Conservation (phyloP, 1,140 invertebrate genomes). For the Colletes gigas region DNA sequence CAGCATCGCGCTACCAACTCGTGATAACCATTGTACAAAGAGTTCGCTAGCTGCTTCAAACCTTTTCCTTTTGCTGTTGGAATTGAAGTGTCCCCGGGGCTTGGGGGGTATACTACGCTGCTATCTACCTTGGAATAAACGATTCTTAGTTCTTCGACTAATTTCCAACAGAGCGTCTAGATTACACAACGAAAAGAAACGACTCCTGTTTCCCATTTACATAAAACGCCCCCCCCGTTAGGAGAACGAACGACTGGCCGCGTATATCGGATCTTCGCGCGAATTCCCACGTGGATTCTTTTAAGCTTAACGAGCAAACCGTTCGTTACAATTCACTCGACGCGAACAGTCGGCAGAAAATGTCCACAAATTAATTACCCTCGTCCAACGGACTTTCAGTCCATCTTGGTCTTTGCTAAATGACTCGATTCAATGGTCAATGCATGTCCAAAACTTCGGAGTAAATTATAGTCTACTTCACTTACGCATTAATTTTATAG, state of each 20-base stretch:
- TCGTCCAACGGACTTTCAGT: too few relatives aligned
- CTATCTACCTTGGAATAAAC: background rate
- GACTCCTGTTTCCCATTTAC: background rate
- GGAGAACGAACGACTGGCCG: background rate
- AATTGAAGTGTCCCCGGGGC: conserved; percentile 6
- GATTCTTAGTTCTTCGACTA: background rate
- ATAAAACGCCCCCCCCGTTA: background rate
- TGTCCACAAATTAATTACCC: too few relatives aligned
- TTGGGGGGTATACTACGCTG: background rate
- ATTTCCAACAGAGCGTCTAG: background rate
- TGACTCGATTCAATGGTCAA: too few relatives aligned
- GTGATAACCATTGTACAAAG: background rate
- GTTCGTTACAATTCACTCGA: too few relatives aligned
- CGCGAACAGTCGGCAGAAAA: too few relatives aligned
- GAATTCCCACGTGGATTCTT: background rate
- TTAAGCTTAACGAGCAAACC: background rate
- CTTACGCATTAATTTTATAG: too few relatives aligned
- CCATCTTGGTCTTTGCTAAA: too few relatives aligned
- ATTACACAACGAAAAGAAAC: background rate
- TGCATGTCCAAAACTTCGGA: too few relatives aligned
- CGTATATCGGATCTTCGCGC: background rate
- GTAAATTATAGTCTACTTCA: too few relatives aligned
- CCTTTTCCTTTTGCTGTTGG: background rate
- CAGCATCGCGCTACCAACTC: background rate
- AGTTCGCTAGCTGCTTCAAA: background rate